Evolutionary conservation across 30 jellyfish, hydroid and myxozoan species (phyloP).

Genomic region (Calvadosia cruxmelitensis): DNA sequence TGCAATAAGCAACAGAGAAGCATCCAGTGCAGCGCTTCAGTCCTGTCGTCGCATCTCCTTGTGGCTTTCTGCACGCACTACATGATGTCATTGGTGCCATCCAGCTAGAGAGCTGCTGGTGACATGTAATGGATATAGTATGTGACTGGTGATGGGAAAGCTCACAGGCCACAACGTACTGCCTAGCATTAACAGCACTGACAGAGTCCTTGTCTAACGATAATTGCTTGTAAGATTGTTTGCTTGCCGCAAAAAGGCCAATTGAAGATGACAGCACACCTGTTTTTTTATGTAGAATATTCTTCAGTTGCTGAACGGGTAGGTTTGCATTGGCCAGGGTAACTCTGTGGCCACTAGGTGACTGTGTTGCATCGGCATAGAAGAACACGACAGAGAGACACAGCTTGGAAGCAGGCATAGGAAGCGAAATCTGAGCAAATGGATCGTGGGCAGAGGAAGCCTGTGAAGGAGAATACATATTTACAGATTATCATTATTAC

Average conservation of each 20-base stretch:
- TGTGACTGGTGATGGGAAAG: conserved; percentile 38
- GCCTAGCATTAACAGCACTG: conserved; percentile 7
- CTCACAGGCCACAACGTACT: conserved; percentile 59
- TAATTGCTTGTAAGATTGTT: conserved; percentile 20
- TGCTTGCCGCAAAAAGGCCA: conserved; percentile 32
- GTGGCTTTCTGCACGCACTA: conserved; percentile 29
- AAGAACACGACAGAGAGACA: conserved; percentile 32
- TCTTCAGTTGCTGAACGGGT: conserved; percentile 64
- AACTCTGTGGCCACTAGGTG: conserved; percentile 34
- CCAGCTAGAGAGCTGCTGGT: conserved; percentile 27
- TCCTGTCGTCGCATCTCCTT: conserved; percentile 17
- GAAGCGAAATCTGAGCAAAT: conserved; percentile 87
- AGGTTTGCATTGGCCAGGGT: conserved; percentile 64
- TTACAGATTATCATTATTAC: no score
- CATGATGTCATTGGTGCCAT: conserved; percentile 22
- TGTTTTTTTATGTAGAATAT: conserved; percentile 34
- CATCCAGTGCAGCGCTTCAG: conserved; percentile 91
- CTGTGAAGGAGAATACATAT: no score
- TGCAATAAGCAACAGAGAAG: conserved; percentile 64
- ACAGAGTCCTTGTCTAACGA: conserved; percentile 41
- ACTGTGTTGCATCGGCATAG: conserved; percentile 28
- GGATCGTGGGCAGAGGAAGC: conserved; percentile 70
- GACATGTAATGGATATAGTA: conserved; percentile 60
- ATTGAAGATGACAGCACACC: conserved; percentile 54
- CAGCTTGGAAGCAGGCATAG: conserved; percentile 59